Conservation (phyloP, 37 sponge, comb jelly and placozoan genomes). For the Corticium candelabrum region DNA sequence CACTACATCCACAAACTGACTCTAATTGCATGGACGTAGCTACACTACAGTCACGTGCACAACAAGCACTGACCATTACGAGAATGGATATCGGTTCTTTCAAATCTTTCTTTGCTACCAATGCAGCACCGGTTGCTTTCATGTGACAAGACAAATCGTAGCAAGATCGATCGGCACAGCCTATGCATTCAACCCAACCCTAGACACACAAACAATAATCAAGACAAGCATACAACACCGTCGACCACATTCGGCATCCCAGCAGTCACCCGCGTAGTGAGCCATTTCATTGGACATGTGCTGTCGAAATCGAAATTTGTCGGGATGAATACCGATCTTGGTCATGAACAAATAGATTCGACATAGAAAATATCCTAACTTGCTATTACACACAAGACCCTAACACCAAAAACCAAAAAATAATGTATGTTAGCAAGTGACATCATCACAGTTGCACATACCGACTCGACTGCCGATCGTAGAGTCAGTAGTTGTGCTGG, state of each 20-base stretch:
- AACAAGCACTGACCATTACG: not conserved
- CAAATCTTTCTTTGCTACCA: constrained; percentile 55
- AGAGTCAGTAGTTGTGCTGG: constrained; percentile 26
- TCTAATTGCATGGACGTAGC: too few relatives aligned
- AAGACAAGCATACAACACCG: too few relatives aligned
- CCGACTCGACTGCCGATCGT: not conserved
- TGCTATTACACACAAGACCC: constrained; percentile 73
- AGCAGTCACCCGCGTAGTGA: constrained; percentile 98
- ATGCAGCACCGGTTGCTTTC: constrained; percentile 42
- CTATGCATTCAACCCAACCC: constrained; percentile 99
- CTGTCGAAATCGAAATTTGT: constrained; percentile 85
- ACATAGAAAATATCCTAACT: constrained; percentile 81
- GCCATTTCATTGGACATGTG: constrained; percentile 98
- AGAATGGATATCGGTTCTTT: constrained; percentile 61
- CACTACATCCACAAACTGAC: too few relatives aligned
- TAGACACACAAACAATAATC: constrained; percentile 15
- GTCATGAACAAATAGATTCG: constrained; percentile 71
- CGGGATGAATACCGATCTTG: constrained; percentile 54
- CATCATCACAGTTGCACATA: not conserved
- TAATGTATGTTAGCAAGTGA: not conserved
- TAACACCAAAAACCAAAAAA: not conserved
- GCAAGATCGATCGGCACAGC: constrained; percentile 95
- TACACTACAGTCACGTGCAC: too few relatives aligned
- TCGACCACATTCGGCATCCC: constrained; percentile 99
- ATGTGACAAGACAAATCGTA: constrained; percentile 75